Conservation (phyloP, 2,888 invertebrate genomes). For the Apotomis capreana region DNA sequence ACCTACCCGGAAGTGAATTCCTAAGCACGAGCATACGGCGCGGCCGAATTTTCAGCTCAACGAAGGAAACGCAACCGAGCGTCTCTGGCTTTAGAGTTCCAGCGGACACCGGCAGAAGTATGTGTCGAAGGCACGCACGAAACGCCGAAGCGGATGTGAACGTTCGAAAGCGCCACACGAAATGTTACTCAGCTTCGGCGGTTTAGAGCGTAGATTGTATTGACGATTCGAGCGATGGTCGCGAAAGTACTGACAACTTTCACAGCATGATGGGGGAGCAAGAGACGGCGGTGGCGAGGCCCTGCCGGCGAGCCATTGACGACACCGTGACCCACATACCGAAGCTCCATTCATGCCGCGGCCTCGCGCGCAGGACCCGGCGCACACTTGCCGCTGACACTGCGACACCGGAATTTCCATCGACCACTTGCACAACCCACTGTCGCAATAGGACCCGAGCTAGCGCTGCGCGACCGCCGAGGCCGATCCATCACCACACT, state of each 20-base stretch:
- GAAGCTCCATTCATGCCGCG: constrained; percentile 80
- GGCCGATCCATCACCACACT: constrained; percentile 73
- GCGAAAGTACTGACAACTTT: constrained; percentile 83
- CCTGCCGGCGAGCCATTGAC: constrained; percentile 80
- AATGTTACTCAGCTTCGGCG: constrained; percentile 75
- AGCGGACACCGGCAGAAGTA: constrained; percentile 55
- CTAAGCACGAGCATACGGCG: constrained; percentile 81
- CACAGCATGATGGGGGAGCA: constrained; percentile 78
- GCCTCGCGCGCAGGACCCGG: constrained; percentile 76
- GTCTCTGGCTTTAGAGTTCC: constrained; percentile 56
- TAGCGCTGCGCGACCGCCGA: constrained; percentile 69
- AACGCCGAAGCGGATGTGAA: constrained; percentile 81
- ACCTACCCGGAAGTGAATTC: constrained; percentile 84
- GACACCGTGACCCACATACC: constrained; percentile 83
- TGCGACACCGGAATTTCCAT: constrained; percentile 75
- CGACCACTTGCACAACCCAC: constrained; percentile 72
- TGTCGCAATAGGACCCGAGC: constrained; percentile 72
- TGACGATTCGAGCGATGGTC: constrained; percentile 65
- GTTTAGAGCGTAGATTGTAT: constrained; percentile 73
- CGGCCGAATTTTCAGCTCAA: constrained; percentile 66
- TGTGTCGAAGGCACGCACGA: constrained; percentile 72
- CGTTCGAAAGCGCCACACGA: constrained; percentile 64
- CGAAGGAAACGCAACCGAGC: constrained; percentile 63
- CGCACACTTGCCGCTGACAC: constrained; percentile 63
- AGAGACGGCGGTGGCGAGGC: constrained; percentile 71